Evolutionary conservation across 2,797 vertebrate species (phyloP).

Genomic region (Mastacembelus armatus): DNA sequence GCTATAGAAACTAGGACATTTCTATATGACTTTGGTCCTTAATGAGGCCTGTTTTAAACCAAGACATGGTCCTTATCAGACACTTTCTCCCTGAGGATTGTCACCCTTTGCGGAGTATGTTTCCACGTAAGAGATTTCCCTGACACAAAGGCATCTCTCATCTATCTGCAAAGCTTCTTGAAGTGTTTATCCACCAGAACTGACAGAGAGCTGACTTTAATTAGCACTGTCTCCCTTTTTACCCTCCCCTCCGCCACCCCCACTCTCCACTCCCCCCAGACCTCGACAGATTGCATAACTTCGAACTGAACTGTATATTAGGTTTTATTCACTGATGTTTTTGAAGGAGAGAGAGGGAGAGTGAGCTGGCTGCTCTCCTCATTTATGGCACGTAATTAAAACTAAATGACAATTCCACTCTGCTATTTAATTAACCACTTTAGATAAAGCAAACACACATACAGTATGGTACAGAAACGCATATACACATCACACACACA

Average conservation of each 20-base stretch:
- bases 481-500: conserved; percentile 43
- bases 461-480: conserved; percentile 55
- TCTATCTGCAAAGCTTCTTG: conserved; percentile 83
- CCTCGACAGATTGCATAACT: conserved; percentile 81
- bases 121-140: conserved; percentile 81
- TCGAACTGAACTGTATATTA: conserved; percentile 72
- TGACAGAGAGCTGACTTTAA: conserved; percentile 85
- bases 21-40: conserved; percentile 73
- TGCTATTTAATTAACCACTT: conserved; percentile 84
- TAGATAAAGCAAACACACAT: conserved; percentile 79
- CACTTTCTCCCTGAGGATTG: conserved; percentile 72
- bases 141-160: conserved; percentile 83
- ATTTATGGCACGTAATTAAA: conserved; percentile 85
- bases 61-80: conserved; percentile 79
- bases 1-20: conserved; percentile 60
- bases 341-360: conserved; percentile 75
- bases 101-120: conserved; percentile 77
- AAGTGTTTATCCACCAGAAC: conserved; percentile 86
- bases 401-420: conserved; percentile 84
- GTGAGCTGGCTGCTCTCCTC: conserved; percentile 71
- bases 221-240: conserved; percentile 81
- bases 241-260: conserved; percentile 8
- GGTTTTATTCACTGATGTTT: conserved; percentile 77
- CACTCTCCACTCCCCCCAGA: conserved; percentile 13
- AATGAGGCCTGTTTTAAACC: conserved; percentile 78